Evolutionary conservation across 92 coral and sea anemone genomes (phyloP).

Genomic region (Phenganax subtilis): DNA sequence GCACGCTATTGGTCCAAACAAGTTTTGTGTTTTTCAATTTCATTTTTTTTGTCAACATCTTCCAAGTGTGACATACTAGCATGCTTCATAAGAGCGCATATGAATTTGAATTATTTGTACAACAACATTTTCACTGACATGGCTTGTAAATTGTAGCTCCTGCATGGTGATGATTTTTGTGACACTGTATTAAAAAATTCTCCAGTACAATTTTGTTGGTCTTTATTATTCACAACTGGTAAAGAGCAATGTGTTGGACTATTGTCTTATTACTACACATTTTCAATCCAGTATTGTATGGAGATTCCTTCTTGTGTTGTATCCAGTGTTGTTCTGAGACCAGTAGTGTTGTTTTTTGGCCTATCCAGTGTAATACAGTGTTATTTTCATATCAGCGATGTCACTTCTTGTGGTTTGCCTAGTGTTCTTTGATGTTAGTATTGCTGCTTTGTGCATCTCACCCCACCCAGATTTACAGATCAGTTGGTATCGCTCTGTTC

Average conservation of each 20-base stretch:
- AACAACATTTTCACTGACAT: conserved; percentile 28
- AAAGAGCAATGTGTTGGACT: neutral
- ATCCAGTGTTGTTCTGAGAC: too few relatives aligned
- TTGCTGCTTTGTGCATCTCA: too few relatives aligned
- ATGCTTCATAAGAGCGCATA: neutral
- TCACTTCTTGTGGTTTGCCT: too few relatives aligned
- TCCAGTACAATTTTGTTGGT: conserved; percentile 1
- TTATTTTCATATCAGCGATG: too few relatives aligned
- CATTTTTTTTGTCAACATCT: neutral
- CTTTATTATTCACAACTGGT: neutral
- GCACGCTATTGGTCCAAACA: conserved; percentile 8
- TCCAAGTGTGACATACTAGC: conserved; percentile 1
- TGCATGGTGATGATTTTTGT: conserved; percentile 21
- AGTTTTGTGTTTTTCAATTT: conserved; percentile 17
- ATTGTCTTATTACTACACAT: neutral
- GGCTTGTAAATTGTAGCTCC: conserved; percentile 34
- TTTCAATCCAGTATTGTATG: too few relatives aligned
- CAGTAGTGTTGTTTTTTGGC: too few relatives aligned
- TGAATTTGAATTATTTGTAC: conserved; percentile 31
- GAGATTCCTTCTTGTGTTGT: too few relatives aligned
- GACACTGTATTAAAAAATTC: conserved; percentile 36
- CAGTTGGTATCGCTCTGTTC: too few relatives aligned
- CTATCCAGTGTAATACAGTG: too few relatives aligned
- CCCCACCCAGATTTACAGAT: too few relatives aligned
- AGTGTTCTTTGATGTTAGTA: too few relatives aligned